Evolutionary conservation across 2,888 invertebrate species (phyloP), one percentile per base, ranked within the genome.

Genomic region (Mimumesa dahlbomi): DNA sequence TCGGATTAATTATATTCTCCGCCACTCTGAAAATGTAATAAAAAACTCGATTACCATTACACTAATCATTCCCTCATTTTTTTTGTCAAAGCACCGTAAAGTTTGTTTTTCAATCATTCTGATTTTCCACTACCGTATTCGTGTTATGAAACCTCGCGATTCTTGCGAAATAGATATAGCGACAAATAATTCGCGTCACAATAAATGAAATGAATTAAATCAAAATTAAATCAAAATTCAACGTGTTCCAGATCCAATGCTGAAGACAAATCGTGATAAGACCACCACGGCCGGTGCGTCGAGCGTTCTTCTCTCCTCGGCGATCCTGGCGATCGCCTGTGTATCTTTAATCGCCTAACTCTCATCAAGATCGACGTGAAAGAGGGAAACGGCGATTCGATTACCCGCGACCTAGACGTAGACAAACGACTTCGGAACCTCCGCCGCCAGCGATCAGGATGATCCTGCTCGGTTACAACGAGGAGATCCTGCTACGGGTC

Each of bases 331-430:
- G 46, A 42, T 77, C 49, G 65, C 43, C 43, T 75, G 67, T 53
- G 72, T 64, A 34, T 73, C 79, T 36, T 49, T 82, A 67, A 56
- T 77, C 63, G 79, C 70, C 72, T 83, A 83, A 83, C 67, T 61
- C 54, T 40, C 63, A 52, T 66, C 67, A 57, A 56, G 62, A 53
- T 19, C 49, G 16, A 31, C 21, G 48, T 36, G 64, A 31, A 29
- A 57, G 46, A 56, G 40, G 29, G 43, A 45, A 49, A 72, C 73
- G 75, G 64, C 54, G 68, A 77, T 73, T 58, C 68, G 49, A 61
- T 54, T 38, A 53, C 45, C 38, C 58, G 43, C 52, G 40, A 64
- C 45, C 74, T 61, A 52, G 42, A 74, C 65, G 45, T 59, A 75
- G 68, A 54, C 31, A 62, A 42, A 54, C 65, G 29, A 46, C 42